Base-by-base conservation (phyloP, 2,888 invertebrate species). In the Phytoseiulus persimilis region DNA sequence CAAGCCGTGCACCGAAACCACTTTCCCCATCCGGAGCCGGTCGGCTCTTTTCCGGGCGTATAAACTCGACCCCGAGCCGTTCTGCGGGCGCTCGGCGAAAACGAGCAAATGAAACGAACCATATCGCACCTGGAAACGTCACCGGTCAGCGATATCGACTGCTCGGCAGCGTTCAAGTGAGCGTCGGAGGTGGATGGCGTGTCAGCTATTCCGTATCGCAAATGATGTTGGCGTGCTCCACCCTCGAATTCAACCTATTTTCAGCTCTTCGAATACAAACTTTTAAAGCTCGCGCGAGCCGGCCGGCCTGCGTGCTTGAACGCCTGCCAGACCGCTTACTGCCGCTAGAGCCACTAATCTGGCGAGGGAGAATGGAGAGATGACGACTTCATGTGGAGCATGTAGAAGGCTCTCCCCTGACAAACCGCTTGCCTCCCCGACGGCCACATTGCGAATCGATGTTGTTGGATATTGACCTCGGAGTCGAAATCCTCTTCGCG, bases 161-260 rank as follows among this genome's bases (percentile, higher is more conserved):
- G 1, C 65, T 6, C 18, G 1, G 18, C 1, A 28, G 65, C 9
- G 14, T 65, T 65, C 65, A 65, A 65, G 65, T 65, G 65, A 65
- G 65, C 65, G 65, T 65, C 65, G 18, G 18, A 28, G 5, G 14
- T 28, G 65, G 65, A 65, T 65, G 65, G 65, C 65, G 65, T 65
- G 65, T 65, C 65, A 65, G 65, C 65, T 65, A 14, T 65, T 65
- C 65, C 65, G 65, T 65, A 65, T 65, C 65, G 65, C 65, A 65
- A 65, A 65, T 65, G 45, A 45, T 87, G 87, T 87, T 45, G 45
- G 32, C 45, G 32, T 32, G 31, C 87, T 87, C 87, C 87, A 87
- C 87, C 87, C 87, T 87, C 87, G 18, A 87, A 87, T n/a, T 87
- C 45, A 87, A 33, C 39, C 32, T 87, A 87, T 31, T 87, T 87